Base-by-base conservation (phyloP, 1,140 invertebrate species). In the Megalonaias nervosa region DNA sequence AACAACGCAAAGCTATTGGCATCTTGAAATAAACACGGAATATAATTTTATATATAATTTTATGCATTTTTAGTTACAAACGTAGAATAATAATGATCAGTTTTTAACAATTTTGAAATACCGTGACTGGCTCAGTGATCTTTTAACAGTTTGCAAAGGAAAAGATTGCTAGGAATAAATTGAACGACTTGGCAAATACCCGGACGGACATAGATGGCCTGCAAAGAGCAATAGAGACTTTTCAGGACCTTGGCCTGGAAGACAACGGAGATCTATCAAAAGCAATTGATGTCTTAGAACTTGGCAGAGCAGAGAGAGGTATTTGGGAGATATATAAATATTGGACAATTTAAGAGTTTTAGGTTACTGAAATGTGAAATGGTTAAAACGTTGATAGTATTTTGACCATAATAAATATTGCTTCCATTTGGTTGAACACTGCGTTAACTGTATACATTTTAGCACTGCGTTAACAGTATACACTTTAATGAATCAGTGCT, bases 391-490 rank as follows among this genome's bases (percentile, higher is more conserved):
- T 31, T 31, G 31, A 71, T 67, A 55, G 79, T 74, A 23, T 81
- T 73, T 73, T 74, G 79, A 16, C 79, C 79, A 23, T 62, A 55
- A 57, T 19, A 21, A 16, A n/a, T 61, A 9, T 77, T 2, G 5
- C n/a, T n/a, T n/a, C n/a, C 31, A 31, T 31, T 5, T 31, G 31
- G 31, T 31, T 2, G 5, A 31, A 31, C 31, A 2, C 31, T 1
- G 31, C 2, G 1, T 31, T 31, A 31, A 31, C 5, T 2, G 5
- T 31, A 31, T 1, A 31, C 5, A 31, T 31, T 31, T 31, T 31
- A 2, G 5, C n/a, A n/a, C n/a, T n/a, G n/a, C n/a, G n/a, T n/a
- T n/a, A n/a, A n/a, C n/a, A n/a, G n/a, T n/a, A 31, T 31, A 31
- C 31, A 31, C n/a, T n/a, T n/a, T n/a, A 31, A 5, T 31, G 31